Base-by-base conservation (phyloP, 2,797 vertebrate species). In the Ataeniobius toweri region DNA sequence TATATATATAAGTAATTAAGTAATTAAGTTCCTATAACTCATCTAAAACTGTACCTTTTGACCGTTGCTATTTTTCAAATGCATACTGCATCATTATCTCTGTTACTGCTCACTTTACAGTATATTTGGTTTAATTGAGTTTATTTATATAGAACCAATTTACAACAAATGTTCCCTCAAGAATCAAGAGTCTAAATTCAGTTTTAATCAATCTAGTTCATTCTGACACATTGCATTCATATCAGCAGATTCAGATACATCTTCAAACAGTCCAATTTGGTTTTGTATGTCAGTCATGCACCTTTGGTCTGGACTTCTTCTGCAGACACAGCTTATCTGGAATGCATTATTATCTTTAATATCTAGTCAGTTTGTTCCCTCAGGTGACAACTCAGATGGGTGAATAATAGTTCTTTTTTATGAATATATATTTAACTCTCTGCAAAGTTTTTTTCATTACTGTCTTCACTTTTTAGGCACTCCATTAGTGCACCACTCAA, bases 351-450 rank as follows among this genome's bases (percentile, higher is more conserved):
- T 36, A 63, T 76, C 65, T 16, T 18, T 46, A 69, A 70, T 28
- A 59, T 70, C 48, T 75, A 48, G 77, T 70, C 48, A 73, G 59
- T 75, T 48, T 67, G 74, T 69, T 41, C 36, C 51, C 24, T 41
- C 0, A 53, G 41, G 31, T 28, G 70, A 26, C 20, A 74, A 26
- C 74, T 36, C 56, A 51, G 44, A 44, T 73, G 61, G 65, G 28
- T 74, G 59, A 76, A 82, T 82, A 78, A 78, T 5, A 36, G 63
- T 51, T 58, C n/a, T 53, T 50, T 77, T 36, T 70, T 67, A 78
- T 80, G 26, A 77, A 73, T 80, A 74, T 76, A 78, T 78, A 82
- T 83, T 76, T 5, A 72, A 53, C 28, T 56, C 70, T 56, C 41
- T 75, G 46, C 56, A 48, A 44, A 67, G 56, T 58, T 44, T 73